phyloP scores from a whole-genome alignment of 2,797 vertebrate genomes.

The Oophaga sylvatica region DNA sequence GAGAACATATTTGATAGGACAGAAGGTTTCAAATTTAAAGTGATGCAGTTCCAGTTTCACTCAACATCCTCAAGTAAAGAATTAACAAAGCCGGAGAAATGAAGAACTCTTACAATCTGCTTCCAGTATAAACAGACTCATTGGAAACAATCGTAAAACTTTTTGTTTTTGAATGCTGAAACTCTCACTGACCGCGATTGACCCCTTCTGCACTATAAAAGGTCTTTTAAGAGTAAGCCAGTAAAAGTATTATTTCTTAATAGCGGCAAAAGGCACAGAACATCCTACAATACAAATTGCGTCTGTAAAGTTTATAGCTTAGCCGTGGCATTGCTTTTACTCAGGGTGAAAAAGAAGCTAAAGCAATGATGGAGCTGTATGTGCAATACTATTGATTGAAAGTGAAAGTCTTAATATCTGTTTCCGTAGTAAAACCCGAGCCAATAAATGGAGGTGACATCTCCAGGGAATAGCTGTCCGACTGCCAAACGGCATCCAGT shows the following conservation, averaged over 20 bases:
- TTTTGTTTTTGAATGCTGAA: neutral
- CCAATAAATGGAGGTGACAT: too few species aligned
- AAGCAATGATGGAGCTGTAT: neutral
- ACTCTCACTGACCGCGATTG: neutral
- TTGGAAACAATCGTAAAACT: neutral
- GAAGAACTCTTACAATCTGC: neutral
- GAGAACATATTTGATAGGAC: too few species aligned
- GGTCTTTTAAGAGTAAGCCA: neutral
- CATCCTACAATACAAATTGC: neutral
- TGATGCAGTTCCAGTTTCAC: too few species aligned
- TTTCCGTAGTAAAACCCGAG: neutral
- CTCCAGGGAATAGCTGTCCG: neutral
- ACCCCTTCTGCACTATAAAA: neutral
- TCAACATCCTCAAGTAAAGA: neutral
- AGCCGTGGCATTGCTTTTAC: neutral
- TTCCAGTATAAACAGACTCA: neutral
- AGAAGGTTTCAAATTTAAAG: neutral
- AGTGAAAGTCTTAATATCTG: neutral
- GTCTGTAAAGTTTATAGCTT: conserved; percentile 1
- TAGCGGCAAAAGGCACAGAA: neutral
- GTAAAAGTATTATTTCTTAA: conserved; percentile 26
- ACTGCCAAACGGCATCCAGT: neutral
- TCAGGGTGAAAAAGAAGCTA: neutral
- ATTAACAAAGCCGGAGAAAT: neutral
- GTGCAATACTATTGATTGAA: neutral